Evolutionary conservation across 2,888 invertebrate genomes (phyloP).

Genomic region (Spisula solida): DNA sequence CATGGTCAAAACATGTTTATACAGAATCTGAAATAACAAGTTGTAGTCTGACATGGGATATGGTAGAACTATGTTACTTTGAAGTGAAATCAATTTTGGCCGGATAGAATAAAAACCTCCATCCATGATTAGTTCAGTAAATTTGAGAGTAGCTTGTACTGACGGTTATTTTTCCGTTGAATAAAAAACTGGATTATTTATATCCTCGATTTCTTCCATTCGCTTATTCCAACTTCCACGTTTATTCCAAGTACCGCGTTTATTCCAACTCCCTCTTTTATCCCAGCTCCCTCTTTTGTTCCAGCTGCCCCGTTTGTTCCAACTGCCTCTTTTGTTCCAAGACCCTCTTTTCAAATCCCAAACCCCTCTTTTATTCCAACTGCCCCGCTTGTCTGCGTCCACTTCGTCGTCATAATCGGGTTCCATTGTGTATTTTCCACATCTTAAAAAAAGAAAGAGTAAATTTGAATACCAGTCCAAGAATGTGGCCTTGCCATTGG

Average conservation of each 20-base stretch:
- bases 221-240: constrained; percentile 67
- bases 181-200: constrained; percentile 27
- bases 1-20: neutral
- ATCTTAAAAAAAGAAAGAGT: constrained; percentile 38
- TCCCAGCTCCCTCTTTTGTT: constrained; percentile 60
- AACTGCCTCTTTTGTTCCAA: constrained; percentile 64
- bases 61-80: too few species aligned
- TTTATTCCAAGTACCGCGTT: constrained; percentile 60
- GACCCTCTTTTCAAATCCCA: constrained; percentile 68
- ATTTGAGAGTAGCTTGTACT: neutral
- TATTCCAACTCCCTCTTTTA: constrained; percentile 66
- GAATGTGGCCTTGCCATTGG: too few species aligned
- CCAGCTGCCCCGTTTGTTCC: constrained; percentile 62
- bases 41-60: too few species aligned
- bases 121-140: neutral
- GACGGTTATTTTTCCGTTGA: constrained; percentile 6
- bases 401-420: constrained; percentile 34
- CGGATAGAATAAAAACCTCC: too few species aligned
- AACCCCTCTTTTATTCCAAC: constrained; percentile 68
- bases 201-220: constrained; percentile 32
- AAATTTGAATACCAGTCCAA: too few species aligned
- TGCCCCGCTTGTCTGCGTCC: constrained; percentile 52
- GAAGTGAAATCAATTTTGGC: too few species aligned
- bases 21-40: neutral
- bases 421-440: constrained; percentile 46